Evolutionary conservation across 1,140 invertebrate genomes (phyloP).

Genomic region (Druon quercuslanigerum): DNA sequence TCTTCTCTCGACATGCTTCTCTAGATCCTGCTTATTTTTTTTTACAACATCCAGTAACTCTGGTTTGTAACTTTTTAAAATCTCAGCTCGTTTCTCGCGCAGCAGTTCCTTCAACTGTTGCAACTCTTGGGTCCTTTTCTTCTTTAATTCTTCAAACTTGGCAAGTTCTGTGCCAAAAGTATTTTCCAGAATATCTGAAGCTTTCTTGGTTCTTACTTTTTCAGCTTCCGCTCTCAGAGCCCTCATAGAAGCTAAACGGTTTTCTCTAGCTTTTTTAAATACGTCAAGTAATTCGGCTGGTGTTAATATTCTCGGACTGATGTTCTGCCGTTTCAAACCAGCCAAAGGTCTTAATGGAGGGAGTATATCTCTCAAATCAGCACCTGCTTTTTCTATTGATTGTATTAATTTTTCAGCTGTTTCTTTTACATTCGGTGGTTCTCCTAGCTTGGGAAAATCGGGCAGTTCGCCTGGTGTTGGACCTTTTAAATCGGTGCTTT

Average conservation of each 20-base stretch:
- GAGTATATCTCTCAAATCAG: too few species aligned
- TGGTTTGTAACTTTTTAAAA: slow-evolving; percentile 46
- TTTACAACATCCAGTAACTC: slow-evolving; percentile 31
- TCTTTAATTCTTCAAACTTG: slow-evolving; percentile 38
- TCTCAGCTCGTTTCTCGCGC: slow-evolving; percentile 41
- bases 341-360: too few species aligned
- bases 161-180: slow-evolving; percentile 10
- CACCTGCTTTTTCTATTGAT: too few species aligned
- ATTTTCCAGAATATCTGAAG: slow-evolving; percentile 40
- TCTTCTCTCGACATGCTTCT: not conserved
- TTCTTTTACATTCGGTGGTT: too few species aligned
- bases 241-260: not conserved
- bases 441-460: too few species aligned
- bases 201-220: slow-evolving; percentile 39
- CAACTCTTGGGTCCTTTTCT: slow-evolving; percentile 44
- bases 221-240: slow-evolving; percentile 8
- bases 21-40: not conserved
- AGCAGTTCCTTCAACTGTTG: slow-evolving; percentile 48
- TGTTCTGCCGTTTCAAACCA: too few species aligned
- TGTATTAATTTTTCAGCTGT: too few species aligned
- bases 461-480: too few species aligned
- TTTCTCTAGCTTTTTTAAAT: not conserved
- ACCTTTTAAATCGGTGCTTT: too few species aligned
- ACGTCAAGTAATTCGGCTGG: too few species aligned
- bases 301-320: too few species aligned